Evolutionary conservation across 2,888 invertebrate species (phyloP).

Genomic region (Ellobium chinense): DNA sequence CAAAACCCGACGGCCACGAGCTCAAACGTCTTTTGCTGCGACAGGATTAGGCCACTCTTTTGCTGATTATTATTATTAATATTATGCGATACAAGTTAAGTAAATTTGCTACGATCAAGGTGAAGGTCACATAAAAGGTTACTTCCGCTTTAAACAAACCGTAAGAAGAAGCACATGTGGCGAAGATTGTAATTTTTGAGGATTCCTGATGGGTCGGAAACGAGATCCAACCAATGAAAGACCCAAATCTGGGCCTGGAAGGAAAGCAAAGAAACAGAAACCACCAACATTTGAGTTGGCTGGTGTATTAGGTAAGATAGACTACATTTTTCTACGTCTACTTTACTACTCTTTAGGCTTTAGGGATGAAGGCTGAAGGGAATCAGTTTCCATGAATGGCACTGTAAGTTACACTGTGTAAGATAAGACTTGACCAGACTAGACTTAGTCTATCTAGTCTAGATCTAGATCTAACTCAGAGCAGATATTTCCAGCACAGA

Average conservation of each 20-base stretch:
- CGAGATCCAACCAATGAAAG: slow-evolving; percentile 60
- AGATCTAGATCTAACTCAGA: slow-evolving; percentile 9
- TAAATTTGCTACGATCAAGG: no score
- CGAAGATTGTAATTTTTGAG: not conserved
- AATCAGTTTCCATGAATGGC: not conserved
- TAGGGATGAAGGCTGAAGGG: not conserved
- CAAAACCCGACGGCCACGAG: no score
- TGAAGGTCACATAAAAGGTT: no score
- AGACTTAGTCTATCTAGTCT: not conserved
- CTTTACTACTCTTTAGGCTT: no score
- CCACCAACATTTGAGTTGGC: slow-evolving; percentile 84
- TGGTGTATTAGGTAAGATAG: not conserved
- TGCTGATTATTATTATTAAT: no score
- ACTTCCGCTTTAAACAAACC: no score
- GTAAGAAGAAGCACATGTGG: no score
- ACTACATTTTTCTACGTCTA: not conserved
- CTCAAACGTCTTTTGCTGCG: no score
- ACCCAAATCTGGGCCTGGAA: slow-evolving; percentile 89
- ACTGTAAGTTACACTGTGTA: not conserved
- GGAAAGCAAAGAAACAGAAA: slow-evolving; percentile 91
- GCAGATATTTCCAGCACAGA: not conserved
- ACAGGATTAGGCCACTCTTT: no score
- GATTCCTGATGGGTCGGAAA: slow-evolving; percentile 70
- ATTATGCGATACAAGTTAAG: no score
- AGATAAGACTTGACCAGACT: not conserved